These are phyloP conservation scores for Callospermophilus lateralis DNA, from an alignment of 2,113 vertebrate genomes.

Conservation along the genomic window DNA sequence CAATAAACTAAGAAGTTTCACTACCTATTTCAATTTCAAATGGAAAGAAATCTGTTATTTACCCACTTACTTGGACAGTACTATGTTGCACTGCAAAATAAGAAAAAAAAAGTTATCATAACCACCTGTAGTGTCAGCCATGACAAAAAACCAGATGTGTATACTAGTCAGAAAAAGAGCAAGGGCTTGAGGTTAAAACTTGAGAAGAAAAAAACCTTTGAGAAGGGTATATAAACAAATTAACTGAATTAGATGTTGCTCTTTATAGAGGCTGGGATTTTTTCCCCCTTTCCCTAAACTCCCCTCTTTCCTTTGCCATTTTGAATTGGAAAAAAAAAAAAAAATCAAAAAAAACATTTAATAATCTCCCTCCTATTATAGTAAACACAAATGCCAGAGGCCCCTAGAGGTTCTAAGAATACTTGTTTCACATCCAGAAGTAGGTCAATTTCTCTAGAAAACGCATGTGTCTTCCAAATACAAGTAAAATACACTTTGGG, in stretches of 20 bases:
- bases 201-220: neutral
- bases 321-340: neutral
- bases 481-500: neutral
- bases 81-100: neutral
- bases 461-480: neutral
- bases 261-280: neutral
- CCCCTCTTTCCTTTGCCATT: neutral
- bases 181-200: neutral
- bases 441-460: neutral
- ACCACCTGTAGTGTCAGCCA: neutral
- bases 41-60: neutral
- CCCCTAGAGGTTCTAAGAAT: neutral
- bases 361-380: neutral
- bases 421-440: neutral
- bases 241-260: neutral
- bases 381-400: neutral
- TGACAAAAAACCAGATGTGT: neutral
- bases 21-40: neutral
- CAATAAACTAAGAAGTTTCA: neutral
- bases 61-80: neutral
- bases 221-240: neutral
- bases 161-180: neutral
- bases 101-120: neutral
- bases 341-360: neutral
- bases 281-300: neutral